A percentile compares a stretch with the other conserved stretches of the same genome.
phyloP scores from a whole-genome alignment of 2,888 invertebrate genomes.

The Caenorhabditis angaria region DNA sequence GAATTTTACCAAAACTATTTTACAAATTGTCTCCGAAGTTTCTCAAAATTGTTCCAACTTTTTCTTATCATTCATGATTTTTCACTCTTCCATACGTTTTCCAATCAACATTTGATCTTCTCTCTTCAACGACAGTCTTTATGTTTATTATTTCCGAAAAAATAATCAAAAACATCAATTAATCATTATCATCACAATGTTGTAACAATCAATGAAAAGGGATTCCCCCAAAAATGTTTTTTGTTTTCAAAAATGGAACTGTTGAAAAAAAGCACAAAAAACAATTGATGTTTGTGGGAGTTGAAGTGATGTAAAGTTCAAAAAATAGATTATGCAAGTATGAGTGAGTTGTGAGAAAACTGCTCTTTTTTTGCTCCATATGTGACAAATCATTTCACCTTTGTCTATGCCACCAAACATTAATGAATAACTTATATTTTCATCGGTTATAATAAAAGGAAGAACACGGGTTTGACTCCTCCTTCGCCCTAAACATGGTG shows the following conservation, averaged over 20 bases:
- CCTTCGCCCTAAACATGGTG: conserved; percentile 35
- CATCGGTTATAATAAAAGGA: conserved; percentile 43
- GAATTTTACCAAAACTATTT: no score
- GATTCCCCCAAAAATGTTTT: background rate
- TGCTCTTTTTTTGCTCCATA: background rate
- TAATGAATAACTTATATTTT: conserved; percentile 44
- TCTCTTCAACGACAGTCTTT: background rate
- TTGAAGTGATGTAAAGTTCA: no score
- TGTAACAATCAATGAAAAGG: background rate
- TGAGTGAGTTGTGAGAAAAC: background rate
- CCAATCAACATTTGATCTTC: background rate
- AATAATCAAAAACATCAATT: background rate
- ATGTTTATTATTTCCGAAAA: background rate
- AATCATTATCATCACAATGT: background rate
- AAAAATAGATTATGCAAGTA: no score
- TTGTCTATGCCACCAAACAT: conserved; percentile 8
- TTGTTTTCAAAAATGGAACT: background rate
- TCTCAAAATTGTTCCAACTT: no score
- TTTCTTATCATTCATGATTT: no score
- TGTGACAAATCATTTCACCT: background rate
- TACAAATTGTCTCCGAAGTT: no score
- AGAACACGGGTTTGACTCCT: conserved; percentile 23
- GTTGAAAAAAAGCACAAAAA: no score
- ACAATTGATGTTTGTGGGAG: no score
- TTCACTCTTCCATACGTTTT: background rate